Evolutionary conservation across 64 coral and sea anemone genomes (phyloP).

Genomic region (Dendrophyllia cribrosa): DNA sequence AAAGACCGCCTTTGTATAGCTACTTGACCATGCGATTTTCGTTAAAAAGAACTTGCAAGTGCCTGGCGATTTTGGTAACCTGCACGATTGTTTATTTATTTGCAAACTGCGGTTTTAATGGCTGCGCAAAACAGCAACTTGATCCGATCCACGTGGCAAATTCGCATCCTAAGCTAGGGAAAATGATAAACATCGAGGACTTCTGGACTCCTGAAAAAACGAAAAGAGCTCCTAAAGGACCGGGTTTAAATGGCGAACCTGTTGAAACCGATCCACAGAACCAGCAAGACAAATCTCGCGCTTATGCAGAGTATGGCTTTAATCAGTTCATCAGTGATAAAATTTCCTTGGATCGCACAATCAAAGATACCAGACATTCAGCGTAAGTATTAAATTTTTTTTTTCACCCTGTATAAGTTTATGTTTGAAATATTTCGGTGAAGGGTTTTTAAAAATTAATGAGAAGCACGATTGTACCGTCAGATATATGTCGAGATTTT

Average conservation of each 20-base stretch:
- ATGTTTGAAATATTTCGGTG: slow-evolving; percentile 7
- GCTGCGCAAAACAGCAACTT: slow-evolving; percentile 13
- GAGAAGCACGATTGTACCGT: neutral
- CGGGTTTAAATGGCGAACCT: slow-evolving; percentile 83
- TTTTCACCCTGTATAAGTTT: neutral
- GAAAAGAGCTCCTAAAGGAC: slow-evolving; percentile 45
- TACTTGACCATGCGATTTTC: slow-evolving; percentile 22
- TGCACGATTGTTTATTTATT: slow-evolving; percentile 58
- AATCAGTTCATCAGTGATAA: slow-evolving; percentile 97
- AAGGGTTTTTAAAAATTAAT: slow-evolving; percentile 26
- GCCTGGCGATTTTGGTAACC: slow-evolving; percentile 2
- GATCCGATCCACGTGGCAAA: slow-evolving; percentile 55
- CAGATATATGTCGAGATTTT: no score
- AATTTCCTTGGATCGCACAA: slow-evolving; percentile 84
- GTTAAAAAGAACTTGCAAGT: slow-evolving; percentile 71
- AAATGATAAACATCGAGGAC: slow-evolving; percentile 76
- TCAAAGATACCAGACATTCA: slow-evolving; percentile 89
- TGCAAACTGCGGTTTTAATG: slow-evolving; percentile 35
- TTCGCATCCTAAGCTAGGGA: slow-evolving; percentile 58
- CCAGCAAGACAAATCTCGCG: slow-evolving; percentile 60
- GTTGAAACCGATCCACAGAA: slow-evolving; percentile 82
- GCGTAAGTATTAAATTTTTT: slow-evolving; percentile 69
- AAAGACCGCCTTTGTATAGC: neutral
- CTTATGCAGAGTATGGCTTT: slow-evolving; percentile 93
- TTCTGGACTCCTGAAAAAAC: slow-evolving; percentile 91